Evolutionary conservation across 2,113 vertebrate genomes (phyloP), one percentile per base, ranked within the genome.

Genomic region (Caranx melampygus): DNA sequence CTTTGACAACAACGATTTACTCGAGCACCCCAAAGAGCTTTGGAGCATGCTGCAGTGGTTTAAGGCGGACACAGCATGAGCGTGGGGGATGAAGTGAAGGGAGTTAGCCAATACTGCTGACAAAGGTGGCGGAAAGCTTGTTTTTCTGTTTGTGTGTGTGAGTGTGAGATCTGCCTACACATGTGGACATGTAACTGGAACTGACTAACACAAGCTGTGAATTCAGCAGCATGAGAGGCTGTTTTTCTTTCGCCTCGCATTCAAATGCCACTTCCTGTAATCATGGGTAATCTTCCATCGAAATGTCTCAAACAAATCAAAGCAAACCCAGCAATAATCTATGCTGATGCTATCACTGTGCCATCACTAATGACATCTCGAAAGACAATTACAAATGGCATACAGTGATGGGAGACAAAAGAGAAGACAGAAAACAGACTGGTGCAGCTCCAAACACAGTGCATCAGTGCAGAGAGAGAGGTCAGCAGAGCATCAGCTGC

Each of bases 101-200:
- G 85, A 68, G 79, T 83, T 74, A 62, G 75, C 75, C 85, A 84
- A 85, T 85, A 89, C 82, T 90, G 89, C 89, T 91, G 91, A 91
- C 88, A 89, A 84, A 89, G 83, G 69, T 82, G 72, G 55, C 72
- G 69, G 70, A 84, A 75, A 83, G 75, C 77, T 88, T 87, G 77
- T 85, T 81, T 85, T 57, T 61, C 15, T 81, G 35, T 63, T 58
- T 34, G 51, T 55, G 35, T 55, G 61, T 62, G 62, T 72, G 74
- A n/a, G 67, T 62, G 55, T 64, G 42, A 5, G 49, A 59, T 80
- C 58, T 76, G 72, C 73, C 67, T 75, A 59, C 65, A 81, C 68
- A 63, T 72, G 66, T 74, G 37, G 35, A 52, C 3, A 16, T 68
- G 67, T 81, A 65, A 70, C 65, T 77, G 54, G 34, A 81, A 81